These are phyloP conservation scores for Antechinus stuartii DNA, from an alignment of 2,113 vertebrate species.

Conservation along the genomic window DNA sequence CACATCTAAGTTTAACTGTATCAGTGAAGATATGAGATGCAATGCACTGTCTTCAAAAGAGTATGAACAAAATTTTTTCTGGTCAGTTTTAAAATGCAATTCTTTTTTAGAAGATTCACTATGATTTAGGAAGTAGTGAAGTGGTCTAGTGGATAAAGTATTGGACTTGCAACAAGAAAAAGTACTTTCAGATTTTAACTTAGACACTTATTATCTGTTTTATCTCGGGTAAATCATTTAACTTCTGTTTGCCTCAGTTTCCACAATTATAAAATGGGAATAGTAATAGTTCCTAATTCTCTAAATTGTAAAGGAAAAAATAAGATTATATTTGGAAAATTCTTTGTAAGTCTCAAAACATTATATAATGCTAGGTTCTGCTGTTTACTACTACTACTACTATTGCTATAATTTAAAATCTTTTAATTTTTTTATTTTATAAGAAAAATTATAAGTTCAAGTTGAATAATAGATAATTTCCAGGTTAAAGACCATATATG, in stretches of 20 bases:
- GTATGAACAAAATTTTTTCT: not conserved
- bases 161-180: not conserved
- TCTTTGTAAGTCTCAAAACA: not conserved
- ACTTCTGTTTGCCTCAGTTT: not conserved
- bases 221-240: not conserved
- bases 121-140: not conserved
- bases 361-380: not conserved
- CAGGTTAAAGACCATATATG: not conserved
- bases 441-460: not conserved
- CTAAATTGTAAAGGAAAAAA: not conserved
- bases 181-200: not conserved
- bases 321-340: not conserved
- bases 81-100: not conserved
- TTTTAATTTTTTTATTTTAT: not conserved
- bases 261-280: not conserved
- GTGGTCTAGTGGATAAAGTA: not conserved
- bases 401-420: not conserved
- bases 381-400: not conserved
- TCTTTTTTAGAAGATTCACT: not conserved
- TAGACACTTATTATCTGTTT: not conserved
- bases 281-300: not conserved
- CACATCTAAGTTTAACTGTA: not conserved
- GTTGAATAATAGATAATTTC: not conserved
- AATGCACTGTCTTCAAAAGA: not conserved
- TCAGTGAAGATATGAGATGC: not conserved